These are phyloP conservation scores for Mesoclemmys tuberculata DNA, from an alignment of 2,113 vertebrate species.

Conservation along the genomic window DNA sequence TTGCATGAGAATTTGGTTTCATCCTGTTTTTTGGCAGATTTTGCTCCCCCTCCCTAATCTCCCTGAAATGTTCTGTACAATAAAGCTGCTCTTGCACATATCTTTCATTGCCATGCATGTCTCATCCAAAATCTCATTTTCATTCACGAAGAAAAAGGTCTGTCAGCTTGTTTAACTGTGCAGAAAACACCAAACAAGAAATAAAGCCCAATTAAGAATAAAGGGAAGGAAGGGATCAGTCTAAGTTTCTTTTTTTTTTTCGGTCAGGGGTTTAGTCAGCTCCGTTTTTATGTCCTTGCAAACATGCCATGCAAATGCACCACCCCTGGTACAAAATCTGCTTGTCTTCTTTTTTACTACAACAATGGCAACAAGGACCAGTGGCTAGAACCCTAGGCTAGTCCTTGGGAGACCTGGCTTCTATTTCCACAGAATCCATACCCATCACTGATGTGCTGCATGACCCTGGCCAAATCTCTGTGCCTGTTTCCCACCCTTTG, in stretches of 20 bases:
- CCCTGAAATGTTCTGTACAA: accelerated
- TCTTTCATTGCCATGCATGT: background rate
- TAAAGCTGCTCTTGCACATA: background rate
- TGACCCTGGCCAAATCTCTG: background rate
- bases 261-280: slow-evolving; percentile 34
- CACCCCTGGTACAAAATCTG: background rate
- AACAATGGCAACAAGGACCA: background rate
- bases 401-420: background rate
- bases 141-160: slow-evolving; percentile 70
- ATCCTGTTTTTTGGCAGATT: background rate
- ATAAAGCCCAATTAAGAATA: slow-evolving; percentile 67
- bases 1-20: background rate
- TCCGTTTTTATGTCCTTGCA: slow-evolving; percentile 3
- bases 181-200: slow-evolving; percentile 70
- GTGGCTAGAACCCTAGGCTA: background rate
- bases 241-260: slow-evolving; percentile 20
- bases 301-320: background rate
- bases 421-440: background rate
- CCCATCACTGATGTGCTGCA: background rate
- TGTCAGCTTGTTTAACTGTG: slow-evolving; percentile 63
- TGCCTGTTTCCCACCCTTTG: background rate
- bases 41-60: background rate
- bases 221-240: slow-evolving; percentile 51
- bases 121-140: slow-evolving; percentile 59
- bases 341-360: background rate